A percentile compares a stretch with the other conserved stretches of the same genome.
Conservation (phyloP, 2,113 vertebrate genomes). For the Hippocampus zosterae region DNA sequence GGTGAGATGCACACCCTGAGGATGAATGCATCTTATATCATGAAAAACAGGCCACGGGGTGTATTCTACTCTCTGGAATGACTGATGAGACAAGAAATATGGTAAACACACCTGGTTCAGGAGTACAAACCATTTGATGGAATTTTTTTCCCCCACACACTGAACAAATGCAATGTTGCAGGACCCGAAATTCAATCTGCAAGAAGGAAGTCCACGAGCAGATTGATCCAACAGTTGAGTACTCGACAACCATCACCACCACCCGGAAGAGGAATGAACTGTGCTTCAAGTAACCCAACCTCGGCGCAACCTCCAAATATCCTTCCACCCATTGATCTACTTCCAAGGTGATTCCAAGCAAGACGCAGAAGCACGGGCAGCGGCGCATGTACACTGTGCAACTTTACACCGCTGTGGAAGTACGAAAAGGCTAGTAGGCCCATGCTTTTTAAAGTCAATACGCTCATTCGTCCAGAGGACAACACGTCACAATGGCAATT, state of each 20-base stretch:
- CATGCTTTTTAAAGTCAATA: neutral
- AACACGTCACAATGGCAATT: neutral
- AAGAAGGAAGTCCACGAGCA: conserved; percentile 22
- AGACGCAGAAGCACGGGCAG: conserved; percentile 32
- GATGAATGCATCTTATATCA: too few relatives aligned
- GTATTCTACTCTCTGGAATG: too few relatives aligned
- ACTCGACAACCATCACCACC: neutral
- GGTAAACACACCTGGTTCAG: too few relatives aligned
- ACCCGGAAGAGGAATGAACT: neutral
- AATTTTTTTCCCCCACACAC: neutral
- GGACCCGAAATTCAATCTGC: conserved; percentile 34
- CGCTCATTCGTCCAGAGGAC: neutral
- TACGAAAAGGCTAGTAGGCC: neutral
- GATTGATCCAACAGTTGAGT: conserved; percentile 16
- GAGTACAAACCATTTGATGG: neutral
- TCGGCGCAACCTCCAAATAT: conserved; percentile 68
- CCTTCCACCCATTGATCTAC: conserved; percentile 64
- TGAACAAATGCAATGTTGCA: conserved; percentile 18
- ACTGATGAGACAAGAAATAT: too few relatives aligned
- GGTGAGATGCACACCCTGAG: too few relatives aligned
- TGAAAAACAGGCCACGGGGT: too few relatives aligned
- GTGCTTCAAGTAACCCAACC: conserved; percentile 53
- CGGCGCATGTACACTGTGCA: conserved; percentile 2
- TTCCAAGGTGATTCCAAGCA: conserved; percentile 65
- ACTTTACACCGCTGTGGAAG: neutral